These are phyloP conservation scores for Euura lappo DNA, from an alignment of 1,140 invertebrate species.

Conservation along the genomic window DNA sequence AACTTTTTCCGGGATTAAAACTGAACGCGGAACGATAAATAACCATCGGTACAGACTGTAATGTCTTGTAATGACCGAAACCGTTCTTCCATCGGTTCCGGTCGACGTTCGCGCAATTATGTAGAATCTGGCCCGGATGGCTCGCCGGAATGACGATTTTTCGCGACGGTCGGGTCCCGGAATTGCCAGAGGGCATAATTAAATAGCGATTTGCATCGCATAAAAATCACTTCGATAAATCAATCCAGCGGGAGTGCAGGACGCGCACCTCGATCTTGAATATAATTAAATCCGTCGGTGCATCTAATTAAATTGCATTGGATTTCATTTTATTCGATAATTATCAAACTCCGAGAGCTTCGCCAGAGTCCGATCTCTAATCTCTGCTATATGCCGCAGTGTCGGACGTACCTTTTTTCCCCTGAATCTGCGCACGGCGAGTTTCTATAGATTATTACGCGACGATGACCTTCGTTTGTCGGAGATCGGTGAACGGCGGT, in stretches of 20 bases:
- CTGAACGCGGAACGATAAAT: no score
- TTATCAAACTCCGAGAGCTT: background rate
- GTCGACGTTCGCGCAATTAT: no score
- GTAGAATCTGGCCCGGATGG: no score
- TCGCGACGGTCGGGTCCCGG: background rate
- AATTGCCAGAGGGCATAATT: background rate
- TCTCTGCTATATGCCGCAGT: background rate
- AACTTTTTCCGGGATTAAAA: no score
- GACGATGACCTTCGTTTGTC: constrained; percentile 4
- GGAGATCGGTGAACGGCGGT: constrained; percentile 3
- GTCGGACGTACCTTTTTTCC: no score
- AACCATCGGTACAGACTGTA: no score
- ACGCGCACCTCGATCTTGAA: background rate
- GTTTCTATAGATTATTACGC: background rate
- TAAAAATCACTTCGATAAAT: background rate
- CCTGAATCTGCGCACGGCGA: background rate
- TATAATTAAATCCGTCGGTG: background rate
- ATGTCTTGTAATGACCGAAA: no score
- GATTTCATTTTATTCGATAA: background rate
- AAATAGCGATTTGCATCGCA: background rate
- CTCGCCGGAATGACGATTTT: no score
- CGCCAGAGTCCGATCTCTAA: background rate
- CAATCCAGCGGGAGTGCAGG: no score
- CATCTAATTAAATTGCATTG: background rate
- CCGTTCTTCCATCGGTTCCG: no score